phyloP scores from a whole-genome alignment of 1,140 invertebrate species.

The Drosophila ohnishii region DNA sequence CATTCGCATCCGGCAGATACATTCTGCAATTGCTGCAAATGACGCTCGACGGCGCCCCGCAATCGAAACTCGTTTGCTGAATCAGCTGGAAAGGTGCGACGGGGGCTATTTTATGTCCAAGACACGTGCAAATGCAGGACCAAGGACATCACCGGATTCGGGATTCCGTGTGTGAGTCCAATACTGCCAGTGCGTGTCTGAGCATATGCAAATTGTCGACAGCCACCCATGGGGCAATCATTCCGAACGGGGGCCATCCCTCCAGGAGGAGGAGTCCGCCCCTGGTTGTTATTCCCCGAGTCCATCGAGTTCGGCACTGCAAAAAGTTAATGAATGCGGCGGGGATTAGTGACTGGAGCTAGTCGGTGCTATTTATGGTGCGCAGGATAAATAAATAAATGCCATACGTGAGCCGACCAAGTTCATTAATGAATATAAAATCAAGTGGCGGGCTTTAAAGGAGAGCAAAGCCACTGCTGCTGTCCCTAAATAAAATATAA shows the following conservation, averaged over 20 bases:
- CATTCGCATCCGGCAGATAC: constrained; percentile 50
- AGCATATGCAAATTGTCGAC: constrained; percentile 56
- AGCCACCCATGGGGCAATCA: constrained; percentile 44
- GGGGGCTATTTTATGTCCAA: constrained; percentile 56
- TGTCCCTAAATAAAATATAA: background rate
- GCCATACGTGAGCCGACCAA: background rate
- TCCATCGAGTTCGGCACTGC: constrained; percentile 7
- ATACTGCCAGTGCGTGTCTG: constrained; percentile 28
- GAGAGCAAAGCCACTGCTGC: too few relatives aligned
- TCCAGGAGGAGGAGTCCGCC: background rate
- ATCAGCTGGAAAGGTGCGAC: constrained; percentile 31
- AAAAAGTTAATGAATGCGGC: constrained; percentile 24
- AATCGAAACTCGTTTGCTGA: constrained; percentile 35
- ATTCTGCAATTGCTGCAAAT: constrained; percentile 61
- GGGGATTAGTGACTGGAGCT: constrained; percentile 8
- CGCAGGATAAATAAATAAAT: constrained; percentile 3
- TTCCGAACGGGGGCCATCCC: constrained; percentile 29
- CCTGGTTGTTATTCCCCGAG: too few relatives aligned
- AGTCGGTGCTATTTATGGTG: background rate
- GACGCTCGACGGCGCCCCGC: constrained; percentile 18
- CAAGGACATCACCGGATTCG: constrained; percentile 24
- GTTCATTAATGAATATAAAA: constrained; percentile 16
- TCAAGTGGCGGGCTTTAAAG: background rate
- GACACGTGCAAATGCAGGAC: constrained; percentile 60
- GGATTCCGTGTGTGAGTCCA: background rate